phyloP scores from a whole-genome alignment of 2,113 vertebrate species.

The Onychostoma macrolepis region DNA sequence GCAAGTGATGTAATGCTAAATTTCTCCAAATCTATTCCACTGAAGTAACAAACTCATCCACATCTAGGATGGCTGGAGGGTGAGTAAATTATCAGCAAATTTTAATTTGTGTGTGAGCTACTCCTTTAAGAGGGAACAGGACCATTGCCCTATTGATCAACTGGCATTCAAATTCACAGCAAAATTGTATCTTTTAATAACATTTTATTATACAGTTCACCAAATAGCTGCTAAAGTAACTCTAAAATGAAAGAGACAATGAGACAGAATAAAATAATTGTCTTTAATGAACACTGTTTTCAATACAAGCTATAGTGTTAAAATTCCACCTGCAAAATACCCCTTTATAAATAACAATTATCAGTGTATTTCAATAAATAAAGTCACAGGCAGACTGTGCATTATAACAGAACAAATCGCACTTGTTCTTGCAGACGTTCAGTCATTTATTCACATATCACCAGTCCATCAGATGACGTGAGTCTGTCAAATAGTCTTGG shows the following conservation, averaged over 20 bases:
- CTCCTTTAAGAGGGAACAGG: background rate
- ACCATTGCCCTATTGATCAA: background rate
- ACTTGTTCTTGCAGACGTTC: constrained; percentile 29
- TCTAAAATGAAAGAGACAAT: background rate
- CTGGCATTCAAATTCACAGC: background rate
- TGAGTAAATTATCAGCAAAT: too few species aligned
- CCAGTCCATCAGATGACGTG: constrained; percentile 32
- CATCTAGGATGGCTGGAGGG: too few species aligned
- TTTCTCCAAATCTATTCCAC: background rate
- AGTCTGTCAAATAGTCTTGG: constrained; percentile 25
- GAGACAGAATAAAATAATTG: constrained; percentile 49
- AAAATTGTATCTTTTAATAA: background rate
- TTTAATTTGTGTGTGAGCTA: background rate
- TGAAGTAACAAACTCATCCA: too few species aligned
- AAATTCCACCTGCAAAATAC: constrained; percentile 62
- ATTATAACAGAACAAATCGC: constrained; percentile 37
- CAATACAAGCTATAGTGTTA: constrained; percentile 59
- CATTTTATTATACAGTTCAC: background rate
- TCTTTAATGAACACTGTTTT: constrained; percentile 70
- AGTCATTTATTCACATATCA: constrained; percentile 43
- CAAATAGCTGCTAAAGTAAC: background rate
- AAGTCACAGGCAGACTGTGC: constrained; percentile 47
- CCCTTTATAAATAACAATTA: constrained; percentile 63
- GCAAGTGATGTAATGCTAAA: background rate
- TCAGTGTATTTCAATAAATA: constrained; percentile 57